Evolutionary conservation across 2,888 invertebrate species (phyloP).

Genomic region (Trichogramma evanescens): DNA sequence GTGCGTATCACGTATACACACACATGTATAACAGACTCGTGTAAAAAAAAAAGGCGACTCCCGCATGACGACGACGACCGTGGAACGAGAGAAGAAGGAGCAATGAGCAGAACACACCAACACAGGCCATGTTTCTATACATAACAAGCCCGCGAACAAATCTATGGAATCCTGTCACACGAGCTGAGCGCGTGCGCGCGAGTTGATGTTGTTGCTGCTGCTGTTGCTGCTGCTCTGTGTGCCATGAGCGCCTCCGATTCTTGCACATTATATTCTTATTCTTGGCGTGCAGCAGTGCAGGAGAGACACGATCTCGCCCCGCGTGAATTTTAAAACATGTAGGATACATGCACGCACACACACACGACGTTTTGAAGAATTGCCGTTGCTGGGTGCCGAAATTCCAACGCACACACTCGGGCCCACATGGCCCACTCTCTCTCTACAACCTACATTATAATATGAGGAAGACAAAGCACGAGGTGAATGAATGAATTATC

Average conservation of each 20-base stretch:
- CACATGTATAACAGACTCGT: background rate
- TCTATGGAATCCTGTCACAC: slow-evolving; percentile 28
- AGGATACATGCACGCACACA: too few species aligned
- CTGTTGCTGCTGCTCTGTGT: background rate
- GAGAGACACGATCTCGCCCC: too few species aligned
- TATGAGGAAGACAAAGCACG: too few species aligned
- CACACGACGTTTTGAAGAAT: too few species aligned
- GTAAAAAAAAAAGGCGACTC: background rate
- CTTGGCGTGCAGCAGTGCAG: too few species aligned
- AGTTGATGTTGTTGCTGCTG: background rate
- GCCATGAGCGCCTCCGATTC: slow-evolving; percentile 7
- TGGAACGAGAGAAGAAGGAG: background rate
- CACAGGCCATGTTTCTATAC: background rate
- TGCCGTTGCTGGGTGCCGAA: too few species aligned
- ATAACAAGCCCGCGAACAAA: slow-evolving; percentile 22
- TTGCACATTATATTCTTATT: background rate
- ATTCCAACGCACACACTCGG: too few species aligned
- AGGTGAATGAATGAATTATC: too few species aligned
- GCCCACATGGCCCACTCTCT: too few species aligned
- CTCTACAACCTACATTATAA: too few species aligned
- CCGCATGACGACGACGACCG: too few species aligned
- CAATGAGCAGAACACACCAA: background rate
- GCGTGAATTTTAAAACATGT: too few species aligned
- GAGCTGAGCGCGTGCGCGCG: background rate
- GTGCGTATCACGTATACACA: background rate